Percentiles rank a stretch among this genome's conserved stretches.
phyloP scores from a whole-genome alignment of 2,888 invertebrate species.

The Coleophora deauratella region DNA sequence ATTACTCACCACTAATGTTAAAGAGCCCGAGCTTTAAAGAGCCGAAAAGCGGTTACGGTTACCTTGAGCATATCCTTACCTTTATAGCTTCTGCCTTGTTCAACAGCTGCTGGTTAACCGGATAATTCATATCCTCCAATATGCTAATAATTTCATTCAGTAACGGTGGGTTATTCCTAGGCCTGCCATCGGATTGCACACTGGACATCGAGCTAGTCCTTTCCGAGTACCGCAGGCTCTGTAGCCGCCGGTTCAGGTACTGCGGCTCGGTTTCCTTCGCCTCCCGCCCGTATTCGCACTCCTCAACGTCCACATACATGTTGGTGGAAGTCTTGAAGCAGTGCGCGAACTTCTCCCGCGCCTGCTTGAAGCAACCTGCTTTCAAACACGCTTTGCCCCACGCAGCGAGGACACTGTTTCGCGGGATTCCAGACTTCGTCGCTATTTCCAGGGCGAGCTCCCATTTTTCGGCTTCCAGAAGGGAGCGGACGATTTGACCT shows the following conservation, averaged over 20 bases:
- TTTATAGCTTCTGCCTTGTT: conserved; percentile 62
- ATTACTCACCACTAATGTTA: too few species aligned
- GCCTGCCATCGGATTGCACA: conserved; percentile 59
- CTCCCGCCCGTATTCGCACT: conserved; percentile 55
- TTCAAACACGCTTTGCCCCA: conserved; percentile 90
- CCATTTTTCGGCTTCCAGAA: conserved; percentile 91
- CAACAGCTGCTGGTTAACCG: conserved; percentile 63
- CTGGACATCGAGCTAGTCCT: conserved; percentile 46
- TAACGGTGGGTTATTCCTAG: conserved; percentile 78
- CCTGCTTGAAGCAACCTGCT: conserved; percentile 84
- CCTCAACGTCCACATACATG: conserved; percentile 47
- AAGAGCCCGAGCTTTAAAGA: too few species aligned
- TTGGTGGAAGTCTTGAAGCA: conserved; percentile 57
- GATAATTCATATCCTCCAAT: conserved; percentile 76
- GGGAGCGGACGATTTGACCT: conserved; percentile 79
- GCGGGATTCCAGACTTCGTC: conserved; percentile 87
- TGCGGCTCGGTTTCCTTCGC: conserved; percentile 39
- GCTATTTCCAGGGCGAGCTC: conserved; percentile 87
- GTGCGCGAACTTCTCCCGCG: conserved; percentile 81
- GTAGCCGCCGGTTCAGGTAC: conserved; percentile 39
- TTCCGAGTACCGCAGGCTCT: conserved; percentile 35
- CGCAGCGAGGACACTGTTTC: conserved; percentile 86
- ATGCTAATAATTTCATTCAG: conserved; percentile 81
- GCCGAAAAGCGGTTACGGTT: too few species aligned
- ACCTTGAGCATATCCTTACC: too few species aligned